These are phyloP conservation scores for Litocranius walleri DNA, from an alignment of 2,113 vertebrate genomes.

Conservation along the genomic window DNA sequence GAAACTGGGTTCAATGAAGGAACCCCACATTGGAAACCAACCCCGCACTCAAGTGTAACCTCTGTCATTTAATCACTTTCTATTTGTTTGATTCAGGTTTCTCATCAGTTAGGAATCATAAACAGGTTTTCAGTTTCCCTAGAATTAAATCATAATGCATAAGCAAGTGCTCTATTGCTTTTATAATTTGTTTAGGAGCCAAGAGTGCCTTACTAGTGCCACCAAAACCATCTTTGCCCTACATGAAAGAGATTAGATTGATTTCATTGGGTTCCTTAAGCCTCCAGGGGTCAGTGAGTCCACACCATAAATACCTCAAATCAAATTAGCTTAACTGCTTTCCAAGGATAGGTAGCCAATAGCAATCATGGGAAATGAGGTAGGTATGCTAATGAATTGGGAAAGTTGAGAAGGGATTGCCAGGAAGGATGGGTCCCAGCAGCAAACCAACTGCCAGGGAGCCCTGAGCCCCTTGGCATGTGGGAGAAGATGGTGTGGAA, in stretches of 20 bases:
- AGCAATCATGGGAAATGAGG: not conserved
- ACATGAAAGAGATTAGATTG: not conserved
- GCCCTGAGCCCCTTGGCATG: not conserved
- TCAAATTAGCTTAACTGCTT: slow-evolving; percentile 6
- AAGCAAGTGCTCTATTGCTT: not conserved
- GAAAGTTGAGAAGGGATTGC: not conserved
- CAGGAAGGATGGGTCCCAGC: not conserved
- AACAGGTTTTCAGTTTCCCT: not conserved
- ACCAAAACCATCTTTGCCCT: not conserved
- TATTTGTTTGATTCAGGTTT: not conserved
- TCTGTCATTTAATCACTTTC: not conserved
- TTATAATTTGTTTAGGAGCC: no score
- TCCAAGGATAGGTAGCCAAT: not conserved
- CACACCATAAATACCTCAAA: not conserved
- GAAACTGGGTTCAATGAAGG: not conserved
- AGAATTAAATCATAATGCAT: not conserved
- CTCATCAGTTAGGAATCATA: not conserved
- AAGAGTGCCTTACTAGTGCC: not conserved
- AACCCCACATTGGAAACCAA: not conserved
- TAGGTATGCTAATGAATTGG: not conserved
- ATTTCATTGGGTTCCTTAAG: not conserved
- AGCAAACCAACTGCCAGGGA: not conserved
- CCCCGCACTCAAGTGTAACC: not conserved
- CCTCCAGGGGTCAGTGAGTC: not conserved
- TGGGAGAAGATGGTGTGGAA: not conserved